Evolutionary conservation across 2,888 invertebrate genomes (phyloP), one percentile per base, ranked within the genome.

Genomic region (Eilema depressum): DNA sequence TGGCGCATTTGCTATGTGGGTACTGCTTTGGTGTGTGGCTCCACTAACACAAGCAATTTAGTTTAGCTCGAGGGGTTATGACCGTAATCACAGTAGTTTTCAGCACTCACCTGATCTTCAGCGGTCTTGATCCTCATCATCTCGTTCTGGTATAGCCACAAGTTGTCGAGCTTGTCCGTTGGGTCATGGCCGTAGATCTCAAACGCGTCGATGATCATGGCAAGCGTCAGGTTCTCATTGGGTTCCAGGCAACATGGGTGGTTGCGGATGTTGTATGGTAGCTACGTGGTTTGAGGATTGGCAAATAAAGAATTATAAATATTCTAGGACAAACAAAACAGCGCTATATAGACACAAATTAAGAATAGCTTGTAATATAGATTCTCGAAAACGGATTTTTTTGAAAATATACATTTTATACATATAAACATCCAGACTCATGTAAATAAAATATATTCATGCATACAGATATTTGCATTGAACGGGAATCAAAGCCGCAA

Each of bases 101-200:
- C 3, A 2, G 10, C 11, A 56, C 1, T 59, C 82, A 95, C 95
- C 91, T 95, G 95, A 75, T 95, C 95, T 56, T 92, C 92, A 33
- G 95, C 95, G 17, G 92, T 93, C 72, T 92, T 94, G n/a, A 95
- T 82, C 76, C 89, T 85, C 83, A 94, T 70, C 95, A 95, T 95
- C 80, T 95, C 94, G 71, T 88, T 91, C 85, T 94, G 94, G 75
- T 95, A 95, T 1, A 92, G 88, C 91, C 91, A 91, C 25, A 95
- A 79, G 71, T 95, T 91, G 77, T 95, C 95, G 70, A 95, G 85
- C 71, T 95, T 95, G 79, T 95, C 95, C 0, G 95, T 94, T 4
- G 95, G 95, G 75, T 95, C 95, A 79, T 95, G 95, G 2, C 95
- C 95, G 82, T 95, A 95, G 76, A 95, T 94, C 81, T 95, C 95